phyloP scores from a whole-genome alignment of 2,888 invertebrate genomes.

The Meteorus colon region DNA sequence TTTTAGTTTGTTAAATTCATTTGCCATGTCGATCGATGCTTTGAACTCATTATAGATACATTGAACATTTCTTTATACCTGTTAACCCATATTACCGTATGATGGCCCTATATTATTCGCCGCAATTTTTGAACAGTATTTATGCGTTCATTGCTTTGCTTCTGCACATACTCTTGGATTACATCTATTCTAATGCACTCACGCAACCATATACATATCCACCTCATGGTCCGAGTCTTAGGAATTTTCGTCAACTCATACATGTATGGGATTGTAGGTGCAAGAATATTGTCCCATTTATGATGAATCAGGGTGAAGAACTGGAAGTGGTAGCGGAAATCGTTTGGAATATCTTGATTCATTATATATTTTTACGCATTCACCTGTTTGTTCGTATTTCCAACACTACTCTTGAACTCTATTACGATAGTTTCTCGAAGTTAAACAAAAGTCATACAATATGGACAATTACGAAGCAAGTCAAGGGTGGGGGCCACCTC shows the following conservation, averaged over 20 bases:
- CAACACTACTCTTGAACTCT: neutral
- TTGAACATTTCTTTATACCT: neutral
- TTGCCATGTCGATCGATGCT: neutral
- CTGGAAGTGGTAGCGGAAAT: no score
- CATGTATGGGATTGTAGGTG: neutral
- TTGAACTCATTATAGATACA: neutral
- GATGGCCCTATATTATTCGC: constrained; percentile 18
- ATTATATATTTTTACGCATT: neutral
- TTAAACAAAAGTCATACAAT: neutral
- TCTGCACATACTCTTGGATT: constrained; percentile 63
- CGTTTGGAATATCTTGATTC: no score
- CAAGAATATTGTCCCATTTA: neutral
- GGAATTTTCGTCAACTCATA: neutral
- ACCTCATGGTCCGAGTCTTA: neutral
- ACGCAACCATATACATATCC: constrained; percentile 37
- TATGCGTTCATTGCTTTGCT: constrained; percentile 69
- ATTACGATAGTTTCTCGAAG: neutral
- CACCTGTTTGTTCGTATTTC: neutral
- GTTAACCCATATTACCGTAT: constrained; percentile 31
- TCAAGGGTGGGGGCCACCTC: neutral
- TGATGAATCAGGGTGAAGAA: neutral
- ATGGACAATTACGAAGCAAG: neutral
- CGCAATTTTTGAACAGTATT: constrained; percentile 65
- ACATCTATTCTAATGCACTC: constrained; percentile 40
- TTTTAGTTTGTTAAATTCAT: neutral